Evolutionary conservation across 2,797 vertebrate genomes (phyloP), one percentile per base, ranked within the genome.

Genomic region (Xenopus petersii): DNA sequence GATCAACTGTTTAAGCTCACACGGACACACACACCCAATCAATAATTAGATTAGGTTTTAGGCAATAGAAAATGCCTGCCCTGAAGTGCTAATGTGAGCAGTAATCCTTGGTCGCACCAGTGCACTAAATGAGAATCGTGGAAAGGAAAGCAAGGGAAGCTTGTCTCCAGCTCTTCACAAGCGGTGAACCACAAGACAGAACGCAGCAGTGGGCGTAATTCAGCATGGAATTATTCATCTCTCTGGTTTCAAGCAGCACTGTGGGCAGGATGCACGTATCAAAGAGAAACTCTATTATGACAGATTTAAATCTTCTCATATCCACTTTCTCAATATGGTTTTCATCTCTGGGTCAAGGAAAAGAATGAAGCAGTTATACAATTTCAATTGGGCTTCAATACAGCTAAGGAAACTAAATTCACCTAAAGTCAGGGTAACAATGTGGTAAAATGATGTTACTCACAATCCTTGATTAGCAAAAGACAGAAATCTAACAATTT

Each of bases 231-330:
- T 60, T 60, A 60, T 60, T 68, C 59, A 68, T 68, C 10, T 59
- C 21, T n/a, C 42, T 30, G 54, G 67, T 36, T 49, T 70, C 64
- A 17, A 21, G 16, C 56, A 46, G 16, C 56, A 46, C 64, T 47
- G 69, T 47, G 64, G 64, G 61, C 75, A 77, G 75, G 75, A 77
- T 72, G 58, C 64, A 67, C 64, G 33, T 72, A 64, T 72, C 69
- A 72, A 51, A 49, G 36, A 1, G 12, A 36, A 62, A 51, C 33
- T 48, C 46, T 61, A 70, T 65, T 75, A 60, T 64, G 69, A 77
- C 70, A 72, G 26, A 9, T 56, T 60, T 62, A 72, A 67, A 59
- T 67, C 58, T 49, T 67, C 75, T 67, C 64, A 55, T 66, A 67
- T 67, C 46, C 64, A n/a, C 64, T 55, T 61, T 72, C 56, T 63